Evolutionary conservation across 2,888 invertebrate species (phyloP).

Genomic region (Xanthia togata): DNA sequence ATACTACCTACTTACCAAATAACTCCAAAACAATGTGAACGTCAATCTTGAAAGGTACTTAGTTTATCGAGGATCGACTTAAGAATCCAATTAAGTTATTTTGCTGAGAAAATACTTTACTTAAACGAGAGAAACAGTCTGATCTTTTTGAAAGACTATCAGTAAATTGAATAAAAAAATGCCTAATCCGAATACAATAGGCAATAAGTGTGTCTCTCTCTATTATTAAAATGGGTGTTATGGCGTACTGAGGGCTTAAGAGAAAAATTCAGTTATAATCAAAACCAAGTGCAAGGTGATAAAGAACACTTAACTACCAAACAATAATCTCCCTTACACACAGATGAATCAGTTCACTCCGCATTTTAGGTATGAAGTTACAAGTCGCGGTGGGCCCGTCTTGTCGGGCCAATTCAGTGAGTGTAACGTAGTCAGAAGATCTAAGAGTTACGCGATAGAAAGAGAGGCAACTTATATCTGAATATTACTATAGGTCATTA

Average conservation of each 20-base stretch:
- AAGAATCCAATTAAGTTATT: not conserved
- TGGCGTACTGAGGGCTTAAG: not conserved
- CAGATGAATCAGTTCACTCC: too few species aligned
- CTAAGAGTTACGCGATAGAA: too few species aligned
- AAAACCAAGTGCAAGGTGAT: not conserved
- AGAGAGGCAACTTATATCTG: too few species aligned
- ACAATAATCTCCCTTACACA: slow-evolving; percentile 1
- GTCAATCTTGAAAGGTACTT: not conserved
- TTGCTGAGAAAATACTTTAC: not conserved
- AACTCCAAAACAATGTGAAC: not conserved
- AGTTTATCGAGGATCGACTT: not conserved
- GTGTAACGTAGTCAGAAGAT: too few species aligned
- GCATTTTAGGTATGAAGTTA: too few species aligned
- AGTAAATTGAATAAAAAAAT: not conserved
- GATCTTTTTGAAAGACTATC: not conserved
- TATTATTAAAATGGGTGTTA: not conserved
- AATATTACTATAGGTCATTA: too few species aligned
- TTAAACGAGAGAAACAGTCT: not conserved
- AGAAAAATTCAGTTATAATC: not conserved
- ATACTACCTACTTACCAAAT: not conserved
- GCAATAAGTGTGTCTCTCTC: not conserved
- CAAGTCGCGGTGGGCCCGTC: too few species aligned
- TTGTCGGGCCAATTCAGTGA: too few species aligned
- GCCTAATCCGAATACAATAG: not conserved
- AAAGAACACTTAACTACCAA: not conserved